Conservation (phyloP, 2,888 invertebrate genomes). For the Corbicula japonica region DNA sequence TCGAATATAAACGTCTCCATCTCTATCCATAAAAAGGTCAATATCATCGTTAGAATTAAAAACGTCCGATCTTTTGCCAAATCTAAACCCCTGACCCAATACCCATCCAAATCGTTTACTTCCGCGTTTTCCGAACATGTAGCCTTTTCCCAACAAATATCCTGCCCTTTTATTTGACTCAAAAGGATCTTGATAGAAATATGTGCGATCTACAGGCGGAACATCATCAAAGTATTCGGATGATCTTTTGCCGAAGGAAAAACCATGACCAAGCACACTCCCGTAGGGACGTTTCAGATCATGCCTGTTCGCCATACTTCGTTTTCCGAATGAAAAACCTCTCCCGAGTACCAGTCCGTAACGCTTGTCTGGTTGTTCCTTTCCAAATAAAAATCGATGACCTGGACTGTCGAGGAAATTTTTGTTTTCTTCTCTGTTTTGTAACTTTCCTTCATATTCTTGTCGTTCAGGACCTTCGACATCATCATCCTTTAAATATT, state of each 20-base stretch:
- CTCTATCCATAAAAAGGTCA: conserved; percentile 39
- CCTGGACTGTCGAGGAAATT: conserved; percentile 45
- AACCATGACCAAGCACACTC: conserved; percentile 40
- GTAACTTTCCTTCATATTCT: neutral
- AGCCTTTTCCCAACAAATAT: conserved; percentile 40
- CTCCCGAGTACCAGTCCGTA: conserved; percentile 29
- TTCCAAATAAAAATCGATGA: conserved; percentile 40
- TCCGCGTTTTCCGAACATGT: conserved; percentile 39
- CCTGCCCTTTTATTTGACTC: conserved; percentile 27
- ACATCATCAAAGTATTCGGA: neutral
- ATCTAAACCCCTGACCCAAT: conserved; percentile 40
- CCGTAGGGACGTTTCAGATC: neutral
- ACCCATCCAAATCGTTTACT: conserved; percentile 53
- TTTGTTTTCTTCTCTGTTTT: conserved; percentile 34
- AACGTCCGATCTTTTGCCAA: conserved; percentile 41
- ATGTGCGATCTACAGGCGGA: neutral
- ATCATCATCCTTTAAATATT: conserved; percentile 3
- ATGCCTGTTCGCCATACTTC: too few species aligned
- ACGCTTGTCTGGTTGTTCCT: neutral
- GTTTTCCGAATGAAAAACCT: conserved; percentile 37
- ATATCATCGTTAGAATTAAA: conserved; percentile 10
- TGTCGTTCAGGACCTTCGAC: neutral
- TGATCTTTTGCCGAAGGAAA: conserved; percentile 49
- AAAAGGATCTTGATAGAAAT: neutral
- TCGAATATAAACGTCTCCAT: conserved; percentile 38